Evolutionary conservation across 2,113 vertebrate genomes (phyloP), one percentile per base, ranked within the genome.

Genomic region (Ameiurus melas): DNA sequence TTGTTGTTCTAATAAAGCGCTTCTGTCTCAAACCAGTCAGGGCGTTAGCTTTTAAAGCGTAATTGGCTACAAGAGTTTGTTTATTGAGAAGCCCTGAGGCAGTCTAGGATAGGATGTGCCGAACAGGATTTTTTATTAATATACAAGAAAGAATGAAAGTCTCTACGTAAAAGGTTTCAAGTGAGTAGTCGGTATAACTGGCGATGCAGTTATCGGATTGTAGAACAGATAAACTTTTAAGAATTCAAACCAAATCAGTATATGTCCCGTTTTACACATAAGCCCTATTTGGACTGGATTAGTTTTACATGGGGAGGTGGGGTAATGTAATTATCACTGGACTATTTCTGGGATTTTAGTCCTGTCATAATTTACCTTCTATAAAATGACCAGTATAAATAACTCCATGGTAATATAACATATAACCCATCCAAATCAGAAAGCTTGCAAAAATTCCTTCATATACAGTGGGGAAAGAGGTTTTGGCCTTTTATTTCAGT

Each of bases 1-100:
- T 79, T 47, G 30, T 85, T 66, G 33, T 90, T 89, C 90, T 81
- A 91, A 88, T 78, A 70, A 90, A 90, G 87, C 77, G 51, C 33
- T 43, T 60, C 43, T 62, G 87, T 91, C 86, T 92, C 89, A 92
- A 47, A 68, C 62, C 62, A 22, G 62, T 68, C 47, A 30, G 36
- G 75, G 60, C 17, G 25, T 86, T 90, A 90, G 85, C 88, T 87
- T 43, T 58, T 17, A 30, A 47, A 86, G 57, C 5, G 1, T 25
- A 62, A 58, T 16, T 36, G 33, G 30, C n/a, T 70, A 7, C 33
- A 81, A 43, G 16, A 51, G 73, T 80, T 33, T 68, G 60, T 80
- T 70, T 70, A 43, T 22, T 33, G 33, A 53, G 70, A 82, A 58
- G 57, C 55, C 85, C 43, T 43, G 16, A 71, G 60, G 47, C 43